These are phyloP conservation scores for Decapterus maruadsi DNA, from an alignment of 2,797 vertebrate species.

Conservation along the genomic window DNA sequence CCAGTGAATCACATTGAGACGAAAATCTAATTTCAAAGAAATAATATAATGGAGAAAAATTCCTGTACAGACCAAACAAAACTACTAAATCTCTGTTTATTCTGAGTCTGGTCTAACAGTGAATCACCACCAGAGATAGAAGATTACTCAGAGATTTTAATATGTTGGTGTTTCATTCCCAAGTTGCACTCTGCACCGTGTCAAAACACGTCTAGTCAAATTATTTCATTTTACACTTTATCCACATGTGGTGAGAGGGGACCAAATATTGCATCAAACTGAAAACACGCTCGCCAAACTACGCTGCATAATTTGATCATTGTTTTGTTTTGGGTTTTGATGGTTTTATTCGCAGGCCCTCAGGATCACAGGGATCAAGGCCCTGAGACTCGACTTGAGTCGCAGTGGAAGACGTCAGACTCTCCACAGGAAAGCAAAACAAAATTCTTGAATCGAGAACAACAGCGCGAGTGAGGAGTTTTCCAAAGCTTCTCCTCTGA, in stretches of 20 bases:
- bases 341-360: slow-evolving; percentile 5
- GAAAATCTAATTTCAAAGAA: no score
- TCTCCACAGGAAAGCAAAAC: slow-evolving; percentile 55
- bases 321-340: neutral
- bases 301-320: neutral
- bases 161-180: accelerated
- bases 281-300: neutral
- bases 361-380: neutral
- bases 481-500: neutral
- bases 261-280: neutral
- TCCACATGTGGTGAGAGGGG: neutral
- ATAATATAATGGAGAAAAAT: no score
- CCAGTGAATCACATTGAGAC: no score
- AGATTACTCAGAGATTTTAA: neutral
- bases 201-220: neutral
- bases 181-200: neutral
- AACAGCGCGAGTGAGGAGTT: slow-evolving; percentile 37
- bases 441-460: slow-evolving; percentile 63
- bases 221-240: neutral
- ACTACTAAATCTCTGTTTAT: no score
- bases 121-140: no score
- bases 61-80: no score
- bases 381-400: slow-evolving; percentile 28
- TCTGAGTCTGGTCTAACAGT: no score
- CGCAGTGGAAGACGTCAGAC: slow-evolving; percentile 34